These are phyloP conservation scores for Tupaia tana DNA, from an alignment of 2,113 vertebrate genomes.

Conservation along the genomic window DNA sequence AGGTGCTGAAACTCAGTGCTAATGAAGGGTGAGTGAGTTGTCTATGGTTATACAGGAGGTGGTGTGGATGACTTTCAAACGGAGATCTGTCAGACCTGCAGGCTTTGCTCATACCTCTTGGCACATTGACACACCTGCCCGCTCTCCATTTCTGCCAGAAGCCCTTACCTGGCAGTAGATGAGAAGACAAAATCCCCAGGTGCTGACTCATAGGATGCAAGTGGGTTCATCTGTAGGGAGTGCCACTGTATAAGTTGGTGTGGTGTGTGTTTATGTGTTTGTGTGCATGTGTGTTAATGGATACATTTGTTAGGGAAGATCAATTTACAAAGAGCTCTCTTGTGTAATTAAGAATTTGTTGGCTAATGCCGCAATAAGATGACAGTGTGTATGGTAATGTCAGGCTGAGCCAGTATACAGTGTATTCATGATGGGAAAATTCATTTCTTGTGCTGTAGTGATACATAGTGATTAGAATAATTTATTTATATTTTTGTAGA, in stretches of 20 bases:
- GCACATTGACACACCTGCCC: background rate
- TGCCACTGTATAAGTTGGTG: background rate
- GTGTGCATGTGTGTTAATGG: background rate
- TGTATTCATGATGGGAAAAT: too few relatives aligned
- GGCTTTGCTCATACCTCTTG: background rate
- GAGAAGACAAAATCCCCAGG: background rate
- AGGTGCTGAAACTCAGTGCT: background rate
- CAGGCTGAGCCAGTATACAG: too few relatives aligned
- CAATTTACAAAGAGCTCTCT: background rate
- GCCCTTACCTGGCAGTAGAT: background rate
- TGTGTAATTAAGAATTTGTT: background rate
- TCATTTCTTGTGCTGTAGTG: too few relatives aligned
- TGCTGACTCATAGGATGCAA: background rate
- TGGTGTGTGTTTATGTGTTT: background rate
- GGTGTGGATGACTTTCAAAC: background rate
- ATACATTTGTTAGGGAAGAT: background rate
- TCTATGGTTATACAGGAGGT: background rate
- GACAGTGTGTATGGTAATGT: too few relatives aligned
- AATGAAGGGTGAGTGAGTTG: background rate
- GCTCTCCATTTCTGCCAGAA: background rate
- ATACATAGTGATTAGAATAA: background rate
- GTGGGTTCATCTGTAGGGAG: background rate
- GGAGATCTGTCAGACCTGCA: background rate
- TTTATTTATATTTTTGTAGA: background rate
- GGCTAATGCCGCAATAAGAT: too few relatives aligned